phyloP scores from a whole-genome alignment of 2,888 invertebrate species.

The Stratiomys singularior region DNA sequence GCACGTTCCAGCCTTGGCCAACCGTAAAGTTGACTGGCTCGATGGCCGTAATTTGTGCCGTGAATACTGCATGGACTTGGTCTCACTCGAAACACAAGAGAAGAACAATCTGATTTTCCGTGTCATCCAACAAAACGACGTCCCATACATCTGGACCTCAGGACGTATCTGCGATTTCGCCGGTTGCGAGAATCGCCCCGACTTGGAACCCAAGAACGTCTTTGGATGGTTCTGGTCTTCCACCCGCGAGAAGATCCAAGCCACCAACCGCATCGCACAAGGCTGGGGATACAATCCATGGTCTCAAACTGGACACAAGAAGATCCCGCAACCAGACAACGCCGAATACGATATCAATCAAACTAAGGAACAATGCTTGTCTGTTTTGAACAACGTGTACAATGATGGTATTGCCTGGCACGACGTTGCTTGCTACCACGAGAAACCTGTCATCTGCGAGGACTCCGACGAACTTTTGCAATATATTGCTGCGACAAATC shows the following conservation, averaged over 20 bases:
- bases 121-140: conserved; percentile 87
- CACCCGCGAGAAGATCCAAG: conserved; percentile 85
- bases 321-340: conserved; percentile 87
- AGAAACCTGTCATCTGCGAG: conserved; percentile 91
- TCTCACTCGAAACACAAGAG: conserved; percentile 88
- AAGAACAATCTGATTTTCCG: conserved; percentile 91
- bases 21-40: conserved; percentile 88
- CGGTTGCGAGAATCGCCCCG: conserved; percentile 86
- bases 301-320: conserved; percentile 92
- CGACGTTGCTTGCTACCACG: conserved; percentile 93
- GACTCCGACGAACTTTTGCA: conserved; percentile 88
- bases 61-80: conserved; percentile 93
- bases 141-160: conserved; percentile 93
- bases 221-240: conserved; percentile 96
- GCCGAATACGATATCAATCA: conserved; percentile 91
- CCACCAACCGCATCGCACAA: conserved; percentile 76
- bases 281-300: conserved; percentile 83
- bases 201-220: conserved; percentile 85
- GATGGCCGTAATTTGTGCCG: conserved; percentile 91
- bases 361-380: conserved; percentile 87
- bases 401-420: conserved; percentile 95
- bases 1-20: conserved; percentile 80
- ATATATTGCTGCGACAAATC: conserved; percentile 86
- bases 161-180: conserved; percentile 93
- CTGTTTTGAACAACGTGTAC: conserved; percentile 91